Evolutionary conservation across 2,888 invertebrate species (phyloP).

Genomic region (Eristalis intricaria): DNA sequence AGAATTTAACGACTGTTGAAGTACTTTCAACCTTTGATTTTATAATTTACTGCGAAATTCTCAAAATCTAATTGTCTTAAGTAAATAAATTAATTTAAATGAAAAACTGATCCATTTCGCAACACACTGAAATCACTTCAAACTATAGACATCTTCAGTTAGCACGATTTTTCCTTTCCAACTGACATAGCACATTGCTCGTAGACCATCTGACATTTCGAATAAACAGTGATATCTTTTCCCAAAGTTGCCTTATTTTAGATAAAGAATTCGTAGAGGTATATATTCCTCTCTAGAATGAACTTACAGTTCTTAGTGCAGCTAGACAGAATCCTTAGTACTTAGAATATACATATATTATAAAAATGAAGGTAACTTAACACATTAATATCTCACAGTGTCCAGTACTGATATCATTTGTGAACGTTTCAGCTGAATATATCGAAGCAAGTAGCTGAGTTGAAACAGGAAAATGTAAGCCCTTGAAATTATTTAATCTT

Average conservation of each 20-base stretch:
- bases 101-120: background rate
- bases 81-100: background rate
- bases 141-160: background rate
- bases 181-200: background rate
- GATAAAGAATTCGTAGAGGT: background rate
- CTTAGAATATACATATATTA: background rate
- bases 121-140: background rate
- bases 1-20: background rate
- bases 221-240: background rate
- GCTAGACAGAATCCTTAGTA: background rate
- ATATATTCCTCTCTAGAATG: background rate
- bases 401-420: background rate
- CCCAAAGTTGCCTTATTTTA: background rate
- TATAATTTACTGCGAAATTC: background rate
- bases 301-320: background rate
- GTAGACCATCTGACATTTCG: background rate
- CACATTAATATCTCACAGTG: background rate
- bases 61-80: background rate
- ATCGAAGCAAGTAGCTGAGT: constrained; percentile 74
- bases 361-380: background rate
- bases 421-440: constrained; percentile 28
- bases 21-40: background rate
- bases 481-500: background rate
- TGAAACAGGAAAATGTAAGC: constrained; percentile 78
- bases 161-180: background rate